Evolutionary conservation across 2,888 invertebrate genomes (phyloP).

Genomic region (Desoria tigrina): DNA sequence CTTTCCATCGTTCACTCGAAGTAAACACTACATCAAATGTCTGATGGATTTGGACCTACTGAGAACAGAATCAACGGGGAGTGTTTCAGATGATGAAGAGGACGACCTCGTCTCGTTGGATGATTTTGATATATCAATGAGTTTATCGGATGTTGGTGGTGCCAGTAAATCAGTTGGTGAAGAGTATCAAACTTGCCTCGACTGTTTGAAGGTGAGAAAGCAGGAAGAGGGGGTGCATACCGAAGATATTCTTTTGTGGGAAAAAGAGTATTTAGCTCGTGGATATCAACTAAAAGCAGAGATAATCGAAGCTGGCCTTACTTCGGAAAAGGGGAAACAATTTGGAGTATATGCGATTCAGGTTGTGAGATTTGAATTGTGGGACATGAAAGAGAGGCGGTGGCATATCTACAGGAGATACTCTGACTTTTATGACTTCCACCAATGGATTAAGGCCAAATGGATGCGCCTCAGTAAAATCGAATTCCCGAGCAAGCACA

Average conservation of each 20-base stretch:
- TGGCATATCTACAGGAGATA: slow-evolving; percentile 93
- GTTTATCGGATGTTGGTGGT: slow-evolving; percentile 16
- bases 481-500: slow-evolving; percentile 77
- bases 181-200: slow-evolving; percentile 50
- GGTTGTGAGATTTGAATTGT: slow-evolving; percentile 66
- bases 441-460: slow-evolving; percentile 70
- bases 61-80: slow-evolving; percentile 58
- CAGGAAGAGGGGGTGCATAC: slow-evolving; percentile 32
- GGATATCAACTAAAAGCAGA: slow-evolving; percentile 47
- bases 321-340: slow-evolving; percentile 78
- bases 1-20: slow-evolving; percentile 68
- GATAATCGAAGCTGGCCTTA: slow-evolving; percentile 63
- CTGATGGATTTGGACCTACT: slow-evolving; percentile 72
- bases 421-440: slow-evolving; percentile 87
- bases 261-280: slow-evolving; percentile 39
- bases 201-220: slow-evolving; percentile 47
- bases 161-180: slow-evolving; percentile 22
- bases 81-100: slow-evolving; percentile 53
- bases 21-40: slow-evolving; percentile 68
- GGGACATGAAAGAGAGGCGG: slow-evolving; percentile 67
- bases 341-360: slow-evolving; percentile 87
- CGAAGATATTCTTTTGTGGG: slow-evolving; percentile 47
- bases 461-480: slow-evolving; percentile 54
- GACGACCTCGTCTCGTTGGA: slow-evolving; percentile 61
- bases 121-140: slow-evolving; percentile 57